A percentile compares a stretch with the other conserved stretches of the same genome.
Evolutionary conservation across 2,113 vertebrate species (phyloP).

Genomic region (Eurypyga helias): DNA sequence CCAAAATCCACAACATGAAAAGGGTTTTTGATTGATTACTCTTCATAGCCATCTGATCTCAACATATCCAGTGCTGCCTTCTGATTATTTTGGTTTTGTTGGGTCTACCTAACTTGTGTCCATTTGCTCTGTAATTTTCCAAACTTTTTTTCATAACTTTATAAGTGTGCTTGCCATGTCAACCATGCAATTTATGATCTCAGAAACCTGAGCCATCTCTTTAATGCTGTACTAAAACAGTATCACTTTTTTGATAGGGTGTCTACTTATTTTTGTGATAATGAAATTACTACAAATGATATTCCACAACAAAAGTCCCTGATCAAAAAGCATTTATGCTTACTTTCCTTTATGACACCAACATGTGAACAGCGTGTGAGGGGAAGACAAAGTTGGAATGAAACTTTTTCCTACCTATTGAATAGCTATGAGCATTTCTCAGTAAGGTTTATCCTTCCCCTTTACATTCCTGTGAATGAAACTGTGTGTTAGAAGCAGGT

Average conservation of each 20-base stretch:
- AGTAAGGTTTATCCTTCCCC: not conserved
- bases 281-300: not conserved
- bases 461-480: not conserved
- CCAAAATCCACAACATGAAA: not conserved
- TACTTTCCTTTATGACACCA: not conserved
- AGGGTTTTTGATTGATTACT: not conserved
- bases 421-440: not conserved
- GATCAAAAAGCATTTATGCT: not conserved
- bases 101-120: not conserved
- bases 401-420: not conserved
- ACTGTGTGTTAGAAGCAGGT: not conserved
- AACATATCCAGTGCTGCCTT: not conserved
- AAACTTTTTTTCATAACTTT: not conserved
- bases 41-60: not conserved
- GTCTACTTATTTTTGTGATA: not conserved
- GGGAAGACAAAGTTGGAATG: accelerated
- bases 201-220: not conserved
- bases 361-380: accelerated
- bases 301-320: not conserved
- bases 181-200: not conserved
- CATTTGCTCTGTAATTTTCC: not conserved
- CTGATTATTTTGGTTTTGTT: not conserved
- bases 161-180: not conserved
- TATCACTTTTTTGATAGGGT: not conserved
- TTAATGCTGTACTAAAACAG: not conserved